Conservation (phyloP, 1,140 invertebrate genomes). For the Steinernema khuongi region DNA sequence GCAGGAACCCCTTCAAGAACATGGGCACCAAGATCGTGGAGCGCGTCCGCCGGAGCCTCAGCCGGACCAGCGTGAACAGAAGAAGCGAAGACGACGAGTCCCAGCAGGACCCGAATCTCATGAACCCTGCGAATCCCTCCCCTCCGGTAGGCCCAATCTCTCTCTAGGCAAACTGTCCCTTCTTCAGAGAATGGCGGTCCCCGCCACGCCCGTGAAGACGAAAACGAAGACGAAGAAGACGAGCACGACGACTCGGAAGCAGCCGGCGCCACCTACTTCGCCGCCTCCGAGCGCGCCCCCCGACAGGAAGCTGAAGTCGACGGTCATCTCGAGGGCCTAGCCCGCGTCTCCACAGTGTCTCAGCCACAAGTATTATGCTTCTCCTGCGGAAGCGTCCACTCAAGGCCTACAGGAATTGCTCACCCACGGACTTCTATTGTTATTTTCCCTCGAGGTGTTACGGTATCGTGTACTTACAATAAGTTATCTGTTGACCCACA, state of each 20-base stretch:
- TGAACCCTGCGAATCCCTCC: background rate
- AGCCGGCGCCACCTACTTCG: background rate
- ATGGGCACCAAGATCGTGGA: slow-evolving; percentile 56
- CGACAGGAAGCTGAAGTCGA: background rate
- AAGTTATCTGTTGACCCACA: no score
- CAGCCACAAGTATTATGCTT: slow-evolving; percentile 5
- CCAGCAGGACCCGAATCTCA: background rate
- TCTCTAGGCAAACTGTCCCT: background rate
- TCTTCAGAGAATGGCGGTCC: background rate
- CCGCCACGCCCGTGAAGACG: background rate
- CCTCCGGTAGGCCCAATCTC: background rate
- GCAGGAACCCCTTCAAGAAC: slow-evolving; percentile 55
- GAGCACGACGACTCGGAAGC: background rate
- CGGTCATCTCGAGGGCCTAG: slow-evolving; percentile 2
- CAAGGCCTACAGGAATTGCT: background rate
- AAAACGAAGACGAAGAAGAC: background rate
- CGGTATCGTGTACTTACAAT: background rate
- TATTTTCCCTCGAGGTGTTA: background rate
- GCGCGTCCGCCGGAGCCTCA: slow-evolving; percentile 50
- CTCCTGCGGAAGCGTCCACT: background rate
- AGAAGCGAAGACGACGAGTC: background rate
- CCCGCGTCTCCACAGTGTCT: background rate
- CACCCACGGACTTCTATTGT: slow-evolving; percentile 2
- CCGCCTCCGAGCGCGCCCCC: background rate
- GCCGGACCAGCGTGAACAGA: slow-evolving; percentile 27